Evolutionary conservation across 2,888 invertebrate species (phyloP), one percentile per base, ranked within the genome.

Genomic region (Rhorus exstirpatorius): DNA sequence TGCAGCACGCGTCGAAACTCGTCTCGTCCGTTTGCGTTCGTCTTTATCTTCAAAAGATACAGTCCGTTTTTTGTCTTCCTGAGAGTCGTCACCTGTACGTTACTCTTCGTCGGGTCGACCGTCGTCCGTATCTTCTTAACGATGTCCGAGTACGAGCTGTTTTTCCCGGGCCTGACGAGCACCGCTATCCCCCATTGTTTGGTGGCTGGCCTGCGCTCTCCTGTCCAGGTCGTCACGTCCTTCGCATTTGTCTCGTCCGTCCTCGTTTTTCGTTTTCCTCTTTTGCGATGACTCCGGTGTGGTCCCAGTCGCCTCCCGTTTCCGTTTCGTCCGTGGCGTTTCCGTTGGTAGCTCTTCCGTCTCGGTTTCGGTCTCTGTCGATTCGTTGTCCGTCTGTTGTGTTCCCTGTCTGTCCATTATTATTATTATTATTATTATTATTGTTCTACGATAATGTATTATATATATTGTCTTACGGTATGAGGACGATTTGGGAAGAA

Each of bases 21-120:
- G 53, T 77, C 67, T n/a, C 31, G 26, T 65, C 26, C 46, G 70
- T 63, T 49, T 46, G 51, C 51, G 26, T 68, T 51, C 3, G 65
- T 46, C 46, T 46, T 35, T 21, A 72, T 35, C 68, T 78, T 70
- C 12, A 82, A n/a, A 2, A 82, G 72, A 26, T 70, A 76, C 78
- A 51, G 26, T 4, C 78, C 74, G 67, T 78, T 49, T 17, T 74
- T 77, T 0, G 81, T 82, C 44, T 78, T 82, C 53, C 58, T 55
- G 17, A 72, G 21, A n/a, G 68, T 31, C 51, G 24, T 78, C 60
- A 78, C 70, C 17, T 74, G 75, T 21, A 75, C 70, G 60, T 80
- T 12, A 49, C 65, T 79, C 26, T 41, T 46, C 58, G 21, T 74
- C 41, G 65, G 58, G 35, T 60, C 58, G 7, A 60, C 17, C 31